These are phyloP conservation scores for Bicyclus anynana DNA, from an alignment of 1,140 invertebrate genomes.

Conservation along the genomic window DNA sequence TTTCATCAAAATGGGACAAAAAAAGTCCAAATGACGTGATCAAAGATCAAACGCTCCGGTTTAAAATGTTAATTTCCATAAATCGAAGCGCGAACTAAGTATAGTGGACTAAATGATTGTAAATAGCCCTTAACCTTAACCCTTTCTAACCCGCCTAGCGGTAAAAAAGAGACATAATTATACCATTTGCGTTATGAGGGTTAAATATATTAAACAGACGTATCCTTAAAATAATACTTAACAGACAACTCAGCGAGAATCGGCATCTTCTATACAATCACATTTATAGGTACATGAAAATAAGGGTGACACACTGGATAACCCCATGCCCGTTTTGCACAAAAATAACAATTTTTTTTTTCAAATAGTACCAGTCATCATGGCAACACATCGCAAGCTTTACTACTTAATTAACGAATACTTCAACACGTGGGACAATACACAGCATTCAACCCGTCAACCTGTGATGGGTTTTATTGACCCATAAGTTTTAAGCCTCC, in stretches of 20 bases:
- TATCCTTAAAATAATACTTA: background rate
- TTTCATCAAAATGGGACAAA: slow-evolving; percentile 10
- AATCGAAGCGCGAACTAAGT: slow-evolving; percentile 62
- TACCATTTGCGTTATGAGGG: background rate
- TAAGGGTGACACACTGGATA: no score
- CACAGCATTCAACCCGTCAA: no score
- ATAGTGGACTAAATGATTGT: slow-evolving; percentile 43
- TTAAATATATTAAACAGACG: background rate
- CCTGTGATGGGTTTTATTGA: no score
- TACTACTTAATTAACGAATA: no score
- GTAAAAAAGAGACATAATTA: slow-evolving; percentile 1
- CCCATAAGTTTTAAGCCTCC: no score
- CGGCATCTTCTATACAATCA: background rate
- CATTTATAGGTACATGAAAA: no score
- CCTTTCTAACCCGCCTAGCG: slow-evolving; percentile 25
- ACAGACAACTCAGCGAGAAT: no score
- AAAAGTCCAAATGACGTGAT: slow-evolving; percentile 13
- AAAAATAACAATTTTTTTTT: no score
- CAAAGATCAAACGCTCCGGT: slow-evolving; percentile 41
- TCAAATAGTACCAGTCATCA: no score
- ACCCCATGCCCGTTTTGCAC: no score
- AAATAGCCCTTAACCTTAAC: slow-evolving; percentile 50
- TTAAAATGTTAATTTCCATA: slow-evolving; percentile 47
- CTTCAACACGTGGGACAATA: no score
- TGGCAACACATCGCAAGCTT: no score